Base-by-base conservation (phyloP, 2,797 vertebrate genomes). In the Muraenolepis orangiensis region DNA sequence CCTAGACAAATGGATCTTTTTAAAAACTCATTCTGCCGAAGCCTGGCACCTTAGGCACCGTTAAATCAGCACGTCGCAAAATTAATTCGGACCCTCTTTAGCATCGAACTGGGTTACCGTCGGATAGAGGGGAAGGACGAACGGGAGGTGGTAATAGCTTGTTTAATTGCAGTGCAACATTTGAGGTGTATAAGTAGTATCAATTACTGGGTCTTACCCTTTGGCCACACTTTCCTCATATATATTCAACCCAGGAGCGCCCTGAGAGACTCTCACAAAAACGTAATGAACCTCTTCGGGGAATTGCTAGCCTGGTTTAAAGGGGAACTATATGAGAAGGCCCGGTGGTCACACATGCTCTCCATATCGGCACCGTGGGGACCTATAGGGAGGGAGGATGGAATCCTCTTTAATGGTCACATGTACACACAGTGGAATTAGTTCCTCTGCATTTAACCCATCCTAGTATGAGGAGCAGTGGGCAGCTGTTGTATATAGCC, bases 31-130 rank as follows among this genome's bases (percentile, higher is more conserved):
- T 91, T 94, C 90, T 90, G 89, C 90, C 84, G 86, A 91, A 92
- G 91, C 88, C 88, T 85, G 82, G 84, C 89, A 93, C 94, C 92
- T 90, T 87, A 89, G 93, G 93, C 94, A 88, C 88, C 91, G 91
- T 93, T 93, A 94, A 93, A 93, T 93, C 94, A 91, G 92, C 87
- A 87, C 93, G 89, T 92, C 92, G 91, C 90, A 89, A 93, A 94
- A 94, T 94, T 93, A 93, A 95, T 93, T 93, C 89, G 75, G 87
- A 89, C 88, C 89, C 87, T 90, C 90, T 92, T 91, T 89, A 90
- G 91, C 81, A 85, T 78, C 87, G 90, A 93, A 93, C 87, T 91
- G 89, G 92, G 93, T 93, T 94, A 93, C 90, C 86, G 82, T 88
- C 87, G 88, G 92, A 51, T 83, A 85, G 85, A 82, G 81, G 73